Conservation (phyloP, 2,797 vertebrate species). For the Rhinella marina region DNA sequence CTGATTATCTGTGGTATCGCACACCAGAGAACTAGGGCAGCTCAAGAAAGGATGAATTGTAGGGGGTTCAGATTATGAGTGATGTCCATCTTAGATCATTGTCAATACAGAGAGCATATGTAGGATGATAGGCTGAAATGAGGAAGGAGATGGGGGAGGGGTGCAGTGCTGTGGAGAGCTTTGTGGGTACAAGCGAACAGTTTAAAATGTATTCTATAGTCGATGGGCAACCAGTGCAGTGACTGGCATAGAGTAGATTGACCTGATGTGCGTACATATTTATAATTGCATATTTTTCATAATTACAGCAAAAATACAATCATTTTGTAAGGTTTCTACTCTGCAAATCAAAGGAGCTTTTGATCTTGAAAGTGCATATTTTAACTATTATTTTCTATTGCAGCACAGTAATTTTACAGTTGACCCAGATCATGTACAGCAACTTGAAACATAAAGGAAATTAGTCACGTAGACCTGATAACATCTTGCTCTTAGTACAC, state of each 20-base stretch:
- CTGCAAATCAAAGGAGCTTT: conserved; percentile 31
- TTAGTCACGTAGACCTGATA: conserved; percentile 26
- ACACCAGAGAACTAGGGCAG: no score
- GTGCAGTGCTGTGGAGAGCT: no score
- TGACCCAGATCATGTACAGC: conserved; percentile 47
- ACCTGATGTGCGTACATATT: background rate
- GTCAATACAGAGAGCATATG: no score
- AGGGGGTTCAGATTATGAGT: no score
- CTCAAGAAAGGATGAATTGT: no score
- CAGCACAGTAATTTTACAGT: conserved; percentile 27
- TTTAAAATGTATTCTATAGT: no score
- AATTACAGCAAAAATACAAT: conserved; percentile 24
- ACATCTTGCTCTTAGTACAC: background rate
- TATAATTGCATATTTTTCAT: background rate
- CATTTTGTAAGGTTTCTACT: background rate
- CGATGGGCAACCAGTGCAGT: no score
- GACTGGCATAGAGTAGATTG: background rate
- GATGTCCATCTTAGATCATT: no score
- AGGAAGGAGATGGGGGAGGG: no score
- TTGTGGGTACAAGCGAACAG: no score
- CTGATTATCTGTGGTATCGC: no score
- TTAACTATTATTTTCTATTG: conserved; percentile 35
- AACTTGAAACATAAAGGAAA: conserved; percentile 39
- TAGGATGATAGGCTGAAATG: no score
- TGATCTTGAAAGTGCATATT: conserved; percentile 49